phyloP scores from a whole-genome alignment of 2,888 invertebrate genomes.

The Ophion ventricosus region DNA sequence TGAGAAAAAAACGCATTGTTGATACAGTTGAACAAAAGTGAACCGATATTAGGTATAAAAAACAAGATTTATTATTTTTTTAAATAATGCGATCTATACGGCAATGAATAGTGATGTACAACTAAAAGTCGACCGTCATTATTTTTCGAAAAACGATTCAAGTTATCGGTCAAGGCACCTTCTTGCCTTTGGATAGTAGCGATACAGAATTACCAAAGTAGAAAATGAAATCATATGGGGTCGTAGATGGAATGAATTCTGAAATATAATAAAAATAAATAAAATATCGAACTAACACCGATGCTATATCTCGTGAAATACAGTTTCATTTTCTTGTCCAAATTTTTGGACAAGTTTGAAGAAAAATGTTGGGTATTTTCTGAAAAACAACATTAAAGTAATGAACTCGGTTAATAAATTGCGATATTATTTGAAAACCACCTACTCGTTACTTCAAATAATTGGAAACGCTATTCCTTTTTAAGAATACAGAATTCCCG shows the following conservation, averaged over 20 bases:
- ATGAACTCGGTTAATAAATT: not conserved
- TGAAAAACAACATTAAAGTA: not conserved
- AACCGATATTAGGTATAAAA: slow-evolving; percentile 46
- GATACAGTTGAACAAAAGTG: slow-evolving; percentile 72
- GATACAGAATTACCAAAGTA: not conserved
- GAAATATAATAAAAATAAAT: not conserved
- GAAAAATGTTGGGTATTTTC: not conserved
- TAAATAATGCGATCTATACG: slow-evolving; percentile 68
- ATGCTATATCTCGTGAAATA: too few species aligned
- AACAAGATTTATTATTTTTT: slow-evolving; percentile 65
- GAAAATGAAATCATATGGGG: too few species aligned
- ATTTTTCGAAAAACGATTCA: slow-evolving; percentile 24
- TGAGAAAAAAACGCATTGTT: slow-evolving; percentile 83
- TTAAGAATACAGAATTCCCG: not conserved
- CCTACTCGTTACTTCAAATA: not conserved
- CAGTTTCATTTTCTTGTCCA: too few species aligned
- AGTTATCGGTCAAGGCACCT: slow-evolving; percentile 14
- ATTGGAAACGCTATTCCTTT: not conserved
- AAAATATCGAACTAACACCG: not conserved
- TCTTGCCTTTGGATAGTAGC: not conserved
- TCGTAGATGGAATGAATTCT: not conserved
- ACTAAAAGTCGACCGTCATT: slow-evolving; percentile 25
- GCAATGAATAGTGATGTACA: slow-evolving; percentile 66
- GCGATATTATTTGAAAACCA: not conserved
- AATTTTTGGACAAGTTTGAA: too few species aligned